phyloP scores from a whole-genome alignment of 2,113 vertebrate species.

The Natator depressus region DNA sequence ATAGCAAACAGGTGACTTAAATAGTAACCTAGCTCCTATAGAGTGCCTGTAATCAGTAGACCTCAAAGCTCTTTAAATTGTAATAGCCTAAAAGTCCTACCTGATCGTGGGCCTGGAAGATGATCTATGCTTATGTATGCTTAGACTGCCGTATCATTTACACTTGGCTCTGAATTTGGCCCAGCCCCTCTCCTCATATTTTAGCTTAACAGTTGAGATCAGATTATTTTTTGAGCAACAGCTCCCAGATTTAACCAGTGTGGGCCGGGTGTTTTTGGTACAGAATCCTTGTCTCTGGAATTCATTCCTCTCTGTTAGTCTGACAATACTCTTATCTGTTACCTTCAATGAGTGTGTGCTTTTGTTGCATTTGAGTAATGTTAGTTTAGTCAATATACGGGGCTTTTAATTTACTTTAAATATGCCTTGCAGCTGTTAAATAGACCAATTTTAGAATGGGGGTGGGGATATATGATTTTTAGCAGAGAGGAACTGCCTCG shows the following conservation, averaged over 20 bases:
- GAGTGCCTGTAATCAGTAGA: not conserved
- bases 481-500: not conserved
- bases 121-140: rapidly evolving
- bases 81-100: not conserved
- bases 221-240: not conserved
- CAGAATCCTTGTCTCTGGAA: not conserved
- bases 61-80: not conserved
- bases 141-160: not conserved
- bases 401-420: conserved; percentile 1
- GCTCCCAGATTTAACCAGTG: not conserved
- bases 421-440: not conserved
- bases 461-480: not conserved
- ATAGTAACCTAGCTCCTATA: not conserved
- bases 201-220: not conserved
- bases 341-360: not conserved
- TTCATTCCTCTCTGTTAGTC: not conserved
- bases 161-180: not conserved
- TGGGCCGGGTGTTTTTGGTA: not conserved
- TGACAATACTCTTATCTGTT: not conserved
- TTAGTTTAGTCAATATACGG: not conserved
- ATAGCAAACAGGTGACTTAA: not conserved
- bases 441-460: not conserved
- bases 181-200: rapidly evolving
- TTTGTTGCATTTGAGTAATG: not conserved
- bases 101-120: not conserved